Evolutionary conservation across 1,140 invertebrate genomes (phyloP), one percentile per base, ranked within the genome.

Genomic region (Drosophila subpulchrella): DNA sequence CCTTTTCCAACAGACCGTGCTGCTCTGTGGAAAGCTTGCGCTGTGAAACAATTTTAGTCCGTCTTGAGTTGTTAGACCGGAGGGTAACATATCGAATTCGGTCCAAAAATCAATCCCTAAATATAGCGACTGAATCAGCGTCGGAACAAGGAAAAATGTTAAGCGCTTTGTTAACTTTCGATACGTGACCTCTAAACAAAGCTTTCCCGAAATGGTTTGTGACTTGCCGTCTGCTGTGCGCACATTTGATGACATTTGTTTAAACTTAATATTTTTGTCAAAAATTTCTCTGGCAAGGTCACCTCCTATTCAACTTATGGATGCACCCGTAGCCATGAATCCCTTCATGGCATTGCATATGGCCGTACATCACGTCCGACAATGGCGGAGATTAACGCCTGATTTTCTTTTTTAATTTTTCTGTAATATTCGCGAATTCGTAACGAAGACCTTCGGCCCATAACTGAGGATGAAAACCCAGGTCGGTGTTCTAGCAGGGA

Each of bases 251-350:
- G 27, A 44, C 42, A 44, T 44, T 44, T 8, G 15, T 11, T 20
- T 32, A 12, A n/a, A 34, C 7, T 11, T 32, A 1, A 15, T 30
- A 32, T 51, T 34, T 15, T 3, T 13, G 5, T 11, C 4, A 13
- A 10, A 27, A 15, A 15, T 5, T 15, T 34, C 30, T n/a, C 13
- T 15, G 20, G 48, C 48, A 11, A 51, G 15, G 11, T 51, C 48
- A 5, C 48, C 24, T 32, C 48, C 30, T 32, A 51, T 34, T 4
- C 48, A 51, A 32, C 48, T 50, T 15, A 50, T 50, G 8, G 48
- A 30, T 15, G 27, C 48, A 2, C 48, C 48, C 8, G 48, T 17
- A 51, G 34, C 48, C 48, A 51, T 10, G 11, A 51, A 32, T 10
- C 48, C 48, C n/a, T 8, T 34, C 27, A 51, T 32, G 10, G 6